Conservation (phyloP, 2,113 vertebrate species). For the Eurypyga helias region DNA sequence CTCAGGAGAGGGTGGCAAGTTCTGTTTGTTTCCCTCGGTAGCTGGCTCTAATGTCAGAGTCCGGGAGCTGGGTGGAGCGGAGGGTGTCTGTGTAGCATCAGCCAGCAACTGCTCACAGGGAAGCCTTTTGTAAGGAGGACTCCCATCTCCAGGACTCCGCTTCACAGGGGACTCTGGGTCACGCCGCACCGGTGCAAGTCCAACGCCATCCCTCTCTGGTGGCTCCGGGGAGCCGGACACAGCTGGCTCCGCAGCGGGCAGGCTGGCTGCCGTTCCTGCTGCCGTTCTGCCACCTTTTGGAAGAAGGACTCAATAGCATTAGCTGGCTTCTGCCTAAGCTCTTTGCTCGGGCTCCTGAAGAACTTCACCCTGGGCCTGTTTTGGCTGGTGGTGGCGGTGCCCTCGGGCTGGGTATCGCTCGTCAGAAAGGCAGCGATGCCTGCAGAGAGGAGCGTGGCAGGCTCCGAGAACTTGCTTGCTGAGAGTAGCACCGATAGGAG, state of each 20-base stretch:
- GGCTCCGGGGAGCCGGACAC: not conserved
- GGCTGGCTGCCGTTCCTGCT: conserved; percentile 10
- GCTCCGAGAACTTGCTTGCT: conserved; percentile 86
- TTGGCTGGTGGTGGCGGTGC: not conserved
- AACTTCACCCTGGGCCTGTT: conserved; percentile 50
- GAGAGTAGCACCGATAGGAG: conserved; percentile 87
- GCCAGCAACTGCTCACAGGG: not conserved
- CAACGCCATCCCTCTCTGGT: not conserved
- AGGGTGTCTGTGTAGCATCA: not conserved
- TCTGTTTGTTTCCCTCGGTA: conserved; percentile 17
- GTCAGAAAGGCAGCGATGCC: conserved; percentile 86
- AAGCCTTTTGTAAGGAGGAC: not conserved
- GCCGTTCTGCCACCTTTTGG: conserved; percentile 81
- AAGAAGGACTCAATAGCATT: conserved; percentile 86
- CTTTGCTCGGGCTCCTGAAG: conserved; percentile 56
- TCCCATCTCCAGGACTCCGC: not conserved
- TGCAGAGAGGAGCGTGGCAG: conserved; percentile 65
- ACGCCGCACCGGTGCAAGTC: conserved; percentile 15
- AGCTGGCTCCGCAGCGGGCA: not conserved
- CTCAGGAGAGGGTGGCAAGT: conserved; percentile 6
- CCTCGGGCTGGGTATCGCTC: conserved; percentile 56
- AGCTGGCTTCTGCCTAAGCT: conserved; percentile 58
- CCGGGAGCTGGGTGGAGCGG: not conserved
- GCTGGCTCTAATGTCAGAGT: not conserved
- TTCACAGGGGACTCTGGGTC: conserved; percentile 35